Percentiles rank a stretch among this genome's conserved stretches.
Conservation (phyloP, 2,888 invertebrate species). For the Xiphydria camelus region DNA sequence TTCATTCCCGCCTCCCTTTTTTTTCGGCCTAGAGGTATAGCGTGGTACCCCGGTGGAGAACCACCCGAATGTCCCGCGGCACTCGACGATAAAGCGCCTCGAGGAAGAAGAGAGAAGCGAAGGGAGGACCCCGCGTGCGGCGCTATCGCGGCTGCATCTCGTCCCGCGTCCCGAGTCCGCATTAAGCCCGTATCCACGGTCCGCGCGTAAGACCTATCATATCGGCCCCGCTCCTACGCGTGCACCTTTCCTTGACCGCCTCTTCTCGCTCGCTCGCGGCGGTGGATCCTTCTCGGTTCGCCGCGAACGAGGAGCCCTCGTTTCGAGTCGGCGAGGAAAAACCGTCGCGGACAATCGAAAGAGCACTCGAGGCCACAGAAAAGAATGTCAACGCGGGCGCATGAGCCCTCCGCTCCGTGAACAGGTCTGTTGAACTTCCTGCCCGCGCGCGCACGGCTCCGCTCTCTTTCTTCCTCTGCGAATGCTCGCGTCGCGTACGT, state of each 20-base stretch:
- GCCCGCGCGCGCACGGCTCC: conserved; percentile 12
- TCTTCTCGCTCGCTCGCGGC: too few species aligned
- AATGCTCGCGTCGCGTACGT: too few species aligned
- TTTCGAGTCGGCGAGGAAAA: neutral
- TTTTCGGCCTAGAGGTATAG: too few species aligned
- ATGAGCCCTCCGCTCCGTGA: conserved; percentile 26
- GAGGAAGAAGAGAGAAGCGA: conserved; percentile 17
- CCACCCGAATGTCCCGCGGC: neutral
- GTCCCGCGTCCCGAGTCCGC: conserved; percentile 35
- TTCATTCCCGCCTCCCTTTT: conserved; percentile 13
- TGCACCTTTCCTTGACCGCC: neutral
- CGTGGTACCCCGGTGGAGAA: too few species aligned
- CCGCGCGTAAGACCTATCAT: conserved; percentile 2
- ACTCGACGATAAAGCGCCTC: conserved; percentile 5
- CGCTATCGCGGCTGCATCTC: conserved; percentile 32
- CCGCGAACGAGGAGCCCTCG: neutral
- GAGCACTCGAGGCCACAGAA: conserved; percentile 30
- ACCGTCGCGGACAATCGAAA: conserved; percentile 22
- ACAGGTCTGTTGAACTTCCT: conserved; percentile 46
- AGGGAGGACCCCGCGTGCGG: too few species aligned
- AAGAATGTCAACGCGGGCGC: conserved; percentile 42
- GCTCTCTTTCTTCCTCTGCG: too few species aligned
- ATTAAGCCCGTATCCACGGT: conserved; percentile 25
- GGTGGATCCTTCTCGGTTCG: too few species aligned
- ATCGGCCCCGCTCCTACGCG: neutral